Evolutionary conservation across 2,797 vertebrate species (phyloP), one percentile per base, ranked within the genome.

Genomic region (Poeciliopsis paucimaculata): DNA sequence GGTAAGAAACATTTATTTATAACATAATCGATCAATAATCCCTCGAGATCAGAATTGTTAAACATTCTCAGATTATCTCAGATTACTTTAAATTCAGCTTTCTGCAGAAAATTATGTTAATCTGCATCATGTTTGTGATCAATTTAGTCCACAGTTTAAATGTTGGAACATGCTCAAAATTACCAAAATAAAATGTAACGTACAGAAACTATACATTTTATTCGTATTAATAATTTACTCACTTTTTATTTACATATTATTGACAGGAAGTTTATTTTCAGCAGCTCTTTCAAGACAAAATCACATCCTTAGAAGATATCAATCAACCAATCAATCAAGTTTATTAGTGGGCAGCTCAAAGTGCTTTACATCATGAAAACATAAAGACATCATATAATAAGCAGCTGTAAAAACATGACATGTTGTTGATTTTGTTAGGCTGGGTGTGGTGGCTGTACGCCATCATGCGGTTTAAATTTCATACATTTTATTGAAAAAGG

Each of bases 1-100:
- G 96, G 96, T 97, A 88, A 70, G 28, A 31, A 62, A 62, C 28
- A 5, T 57, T 28, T 57, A 57, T 57, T 28, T 2, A 13, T 0
- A n/a, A 57, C 11, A 5, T n/a, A 57, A 28, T 12, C 11, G 10
- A 28, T 57, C 26, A 57, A 57, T 13, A 57, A n/a, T 55, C 53
- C 26, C 55, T 15, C n/a, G 0, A 60, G 55, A 60, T 60, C 57
- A 31, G 4, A 2, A 34, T n/a, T 12, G 26, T 9, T 31, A 1
- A 51, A 34, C 8, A 8, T 20, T 34, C 18, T 18, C 28, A 62
- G 13, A 28, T 2, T 28, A 13, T 15, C 55, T 16, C 28, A 62
- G 28, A 6, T 36, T 34, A 18, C 16, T 34, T 36, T 36, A 66
- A 16, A 66, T 36, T 11, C 36, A 39, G 0, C 34, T 11, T 66